Base-by-base conservation (phyloP, 2,888 invertebrate genomes). In the Galerucella calmariensis region DNA sequence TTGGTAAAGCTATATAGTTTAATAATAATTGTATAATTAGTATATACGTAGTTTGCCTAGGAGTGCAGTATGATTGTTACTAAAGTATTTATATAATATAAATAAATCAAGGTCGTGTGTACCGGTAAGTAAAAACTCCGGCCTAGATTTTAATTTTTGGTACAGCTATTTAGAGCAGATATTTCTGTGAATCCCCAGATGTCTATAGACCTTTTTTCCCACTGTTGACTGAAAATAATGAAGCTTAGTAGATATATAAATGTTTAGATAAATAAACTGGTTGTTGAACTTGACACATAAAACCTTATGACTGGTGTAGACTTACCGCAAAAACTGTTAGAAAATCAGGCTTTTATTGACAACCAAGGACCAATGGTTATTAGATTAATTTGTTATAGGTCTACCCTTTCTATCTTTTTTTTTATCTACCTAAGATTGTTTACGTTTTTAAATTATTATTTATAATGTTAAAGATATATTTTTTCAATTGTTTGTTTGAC, bases 221-320 rank as follows among this genome's bases (percentile, higher is more conserved):
- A 41, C 14, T 62, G 62, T 62, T 62, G 62, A 62, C 62, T 62
- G 35, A 62, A 62, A 62, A 62, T 62, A 16, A 62, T 62, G 62
- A 62, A 41, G 62, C 62, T 62, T 62, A 62, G 62, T 62, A 62
- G 62, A 41, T 62, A 35, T 62, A 41, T 61, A 41, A 16, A 35
- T 35, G 16, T 62, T 41, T 62, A 41, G n/a, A 62, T 62, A n/a
- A 41, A 41, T 41, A 62, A 48, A 4, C 3, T 62, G 56, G 56
- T 9, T 56, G 56, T 62, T 62, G n/a, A 62, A n/a, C 16, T 41
- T 62, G 12, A 62, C 62, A 41, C 14, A 62, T 62, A n/a, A 62
- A 62, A 62, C 41, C 62, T 41, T 62, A 35, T 14, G 35, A 41
- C 41, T 41, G 62, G 41, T 41, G 41, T 62, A 62, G 41, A 41